Evolutionary conservation across 2,888 invertebrate species (phyloP).

Genomic region (Ophonus ardosiacus): DNA sequence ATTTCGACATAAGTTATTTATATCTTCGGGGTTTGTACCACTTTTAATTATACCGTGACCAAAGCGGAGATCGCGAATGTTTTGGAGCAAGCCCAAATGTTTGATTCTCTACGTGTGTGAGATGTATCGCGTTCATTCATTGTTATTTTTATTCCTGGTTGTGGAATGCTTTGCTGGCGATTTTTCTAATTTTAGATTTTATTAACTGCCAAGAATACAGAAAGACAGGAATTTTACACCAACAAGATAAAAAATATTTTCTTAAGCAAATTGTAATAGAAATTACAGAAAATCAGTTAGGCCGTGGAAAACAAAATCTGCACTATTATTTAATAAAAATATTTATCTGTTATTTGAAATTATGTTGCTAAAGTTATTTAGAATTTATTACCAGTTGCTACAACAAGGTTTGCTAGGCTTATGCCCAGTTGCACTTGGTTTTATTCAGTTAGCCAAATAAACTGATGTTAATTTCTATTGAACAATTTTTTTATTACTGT

Average conservation of each 20-base stretch:
- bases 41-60: conserved; percentile 51
- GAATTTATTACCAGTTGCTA: too few relatives aligned
- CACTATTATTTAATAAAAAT: too few relatives aligned
- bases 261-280: too few relatives aligned
- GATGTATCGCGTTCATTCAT: conserved; percentile 40
- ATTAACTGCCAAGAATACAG: background rate
- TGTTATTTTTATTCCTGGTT: conserved; percentile 37
- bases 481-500: too few relatives aligned
- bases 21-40: conserved; percentile 17
- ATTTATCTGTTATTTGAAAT: too few relatives aligned
- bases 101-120: conserved; percentile 43
- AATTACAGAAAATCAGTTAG: too few relatives aligned
- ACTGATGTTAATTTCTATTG: too few relatives aligned
- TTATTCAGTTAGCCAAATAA: too few relatives aligned
- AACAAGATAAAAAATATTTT: background rate
- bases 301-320: too few relatives aligned
- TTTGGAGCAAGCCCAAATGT: conserved; percentile 35
- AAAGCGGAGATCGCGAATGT: conserved; percentile 32
- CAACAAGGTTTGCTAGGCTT: too few relatives aligned
- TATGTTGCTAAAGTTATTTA: too few relatives aligned
- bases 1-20: conserved; percentile 26
- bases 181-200: conserved; percentile 39
- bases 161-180: conserved; percentile 12
- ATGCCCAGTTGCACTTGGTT: too few relatives aligned
- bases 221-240: background rate